Evolutionary conservation across 2,797 vertebrate genomes (phyloP), one percentile per base, ranked within the genome.

Genomic region (Allobates femoralis): DNA sequence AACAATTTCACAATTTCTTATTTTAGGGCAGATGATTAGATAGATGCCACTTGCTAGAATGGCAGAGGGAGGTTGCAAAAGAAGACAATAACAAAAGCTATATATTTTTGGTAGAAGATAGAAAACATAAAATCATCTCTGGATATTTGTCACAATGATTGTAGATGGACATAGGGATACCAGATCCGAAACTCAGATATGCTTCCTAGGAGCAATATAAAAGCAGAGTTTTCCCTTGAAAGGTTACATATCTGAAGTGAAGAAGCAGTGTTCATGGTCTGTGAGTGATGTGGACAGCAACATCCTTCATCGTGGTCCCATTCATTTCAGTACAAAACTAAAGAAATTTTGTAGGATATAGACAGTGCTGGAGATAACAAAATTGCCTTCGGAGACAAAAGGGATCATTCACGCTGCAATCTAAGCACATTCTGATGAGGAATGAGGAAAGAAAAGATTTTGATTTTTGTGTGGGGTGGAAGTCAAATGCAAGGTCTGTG

Each of bases 11-110:
- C 32, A 67, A 71, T 78, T 78, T 53, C 11, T 30, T 79, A 55
- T 86, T 86, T 81, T 76, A 76, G 62, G 66, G 37, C 12, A 37
- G 80, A 78, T 83, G 85, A 87, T 79, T 84, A 79, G 76, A 79
- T 87, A 75, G 62, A 58, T 60, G 74, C 60, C n/a, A 79, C 81
- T 83, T 71, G 81, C 74, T 30, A 79, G 14, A 60, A 11, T 32
- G 66, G n/a, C 67, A 80, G 30, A 84, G 58, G n/a, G 56, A 81
- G 60, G 71, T 64, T 74, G 67, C 32, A 58, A 80, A 34, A 19
- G 64, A 51, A 64, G 46, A 76, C 50, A 51, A 58, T 56, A 58
- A 86, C 2, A 85, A 86, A 74, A 60, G 21, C 32, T 28, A 71
- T 62, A 53, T 69, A 76, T 81, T 56, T 64, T 78, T 84, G 74